These are phyloP conservation scores for Furnarius figulus DNA, from an alignment of 2,113 vertebrate species.

Conservation along the genomic window DNA sequence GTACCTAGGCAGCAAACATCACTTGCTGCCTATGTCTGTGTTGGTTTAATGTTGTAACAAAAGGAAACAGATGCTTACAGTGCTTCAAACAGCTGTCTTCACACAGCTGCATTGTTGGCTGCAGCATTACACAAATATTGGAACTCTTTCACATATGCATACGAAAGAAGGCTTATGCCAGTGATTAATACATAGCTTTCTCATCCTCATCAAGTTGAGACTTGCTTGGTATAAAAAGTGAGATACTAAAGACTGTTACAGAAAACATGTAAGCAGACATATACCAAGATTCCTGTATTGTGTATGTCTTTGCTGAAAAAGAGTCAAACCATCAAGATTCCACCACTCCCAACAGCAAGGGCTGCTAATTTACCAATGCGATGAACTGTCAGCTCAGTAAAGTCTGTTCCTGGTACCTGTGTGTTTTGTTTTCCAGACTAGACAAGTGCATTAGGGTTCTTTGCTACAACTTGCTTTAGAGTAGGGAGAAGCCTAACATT, in stretches of 20 bases:
- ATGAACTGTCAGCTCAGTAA: not conserved
- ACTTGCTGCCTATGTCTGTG: not conserved
- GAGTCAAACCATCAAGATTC: not conserved
- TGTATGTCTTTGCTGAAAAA: not conserved
- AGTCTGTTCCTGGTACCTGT: not conserved
- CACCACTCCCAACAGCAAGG: not conserved
- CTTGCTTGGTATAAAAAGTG: not conserved
- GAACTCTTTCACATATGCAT: not conserved
- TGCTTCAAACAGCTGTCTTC: not conserved
- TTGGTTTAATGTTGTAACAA: not conserved
- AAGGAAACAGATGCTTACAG: not conserved
- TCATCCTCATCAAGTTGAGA: not conserved
- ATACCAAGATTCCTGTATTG: not conserved
- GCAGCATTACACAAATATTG: not conserved
- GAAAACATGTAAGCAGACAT: not conserved
- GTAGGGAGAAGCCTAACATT: not conserved
- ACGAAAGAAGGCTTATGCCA: not conserved
- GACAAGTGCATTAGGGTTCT: not conserved
- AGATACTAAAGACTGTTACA: not conserved
- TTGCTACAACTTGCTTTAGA: not conserved
- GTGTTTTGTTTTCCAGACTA: not conserved
- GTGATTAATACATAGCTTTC: not conserved
- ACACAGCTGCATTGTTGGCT: not conserved
- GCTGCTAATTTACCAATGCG: not conserved
- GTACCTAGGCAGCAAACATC: not conserved